These are phyloP conservation scores for Pantherophis vulpinus DNA, from an alignment of 2,797 vertebrate genomes.

Conservation along the genomic window DNA sequence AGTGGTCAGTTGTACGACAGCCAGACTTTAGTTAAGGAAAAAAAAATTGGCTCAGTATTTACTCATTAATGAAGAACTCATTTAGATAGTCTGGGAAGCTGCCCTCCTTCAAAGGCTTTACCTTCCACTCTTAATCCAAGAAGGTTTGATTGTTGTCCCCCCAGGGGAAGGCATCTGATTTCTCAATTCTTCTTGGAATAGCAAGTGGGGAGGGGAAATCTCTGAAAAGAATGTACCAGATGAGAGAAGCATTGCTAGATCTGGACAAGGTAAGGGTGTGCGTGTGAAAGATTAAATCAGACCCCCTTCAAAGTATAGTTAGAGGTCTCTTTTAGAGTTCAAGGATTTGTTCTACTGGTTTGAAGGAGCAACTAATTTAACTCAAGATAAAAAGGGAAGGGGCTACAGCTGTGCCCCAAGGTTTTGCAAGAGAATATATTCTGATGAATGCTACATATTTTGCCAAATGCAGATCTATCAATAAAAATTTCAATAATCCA, in stretches of 20 bases:
- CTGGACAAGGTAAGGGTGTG: not conserved
- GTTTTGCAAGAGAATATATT: not conserved
- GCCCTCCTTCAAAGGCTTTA: constrained; percentile 10
- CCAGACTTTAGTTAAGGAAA: not conserved
- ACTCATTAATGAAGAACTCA: constrained; percentile 21
- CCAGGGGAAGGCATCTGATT: not conserved
- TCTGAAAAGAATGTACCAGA: not conserved
- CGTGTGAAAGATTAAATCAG: not conserved
- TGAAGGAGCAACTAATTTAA: not conserved
- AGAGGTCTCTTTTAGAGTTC: not conserved
- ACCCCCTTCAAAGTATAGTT: not conserved
- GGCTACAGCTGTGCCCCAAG: not conserved
- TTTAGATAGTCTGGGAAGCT: constrained; percentile 13
- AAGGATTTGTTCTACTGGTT: not conserved
- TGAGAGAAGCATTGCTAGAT: not conserved
- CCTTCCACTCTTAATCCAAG: constrained; percentile 10
- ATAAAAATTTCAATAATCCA: not conserved
- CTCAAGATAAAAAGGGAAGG: not conserved
- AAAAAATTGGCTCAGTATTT: not conserved
- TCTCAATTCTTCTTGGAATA: constrained; percentile 17
- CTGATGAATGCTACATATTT: not conserved
- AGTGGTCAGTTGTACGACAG: not conserved
- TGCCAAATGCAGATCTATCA: not conserved
- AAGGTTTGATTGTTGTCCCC: not conserved
- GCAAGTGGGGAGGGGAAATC: constrained; percentile 11